Base-by-base conservation (phyloP, 2,888 invertebrate species). In the Homarus gammarus region DNA sequence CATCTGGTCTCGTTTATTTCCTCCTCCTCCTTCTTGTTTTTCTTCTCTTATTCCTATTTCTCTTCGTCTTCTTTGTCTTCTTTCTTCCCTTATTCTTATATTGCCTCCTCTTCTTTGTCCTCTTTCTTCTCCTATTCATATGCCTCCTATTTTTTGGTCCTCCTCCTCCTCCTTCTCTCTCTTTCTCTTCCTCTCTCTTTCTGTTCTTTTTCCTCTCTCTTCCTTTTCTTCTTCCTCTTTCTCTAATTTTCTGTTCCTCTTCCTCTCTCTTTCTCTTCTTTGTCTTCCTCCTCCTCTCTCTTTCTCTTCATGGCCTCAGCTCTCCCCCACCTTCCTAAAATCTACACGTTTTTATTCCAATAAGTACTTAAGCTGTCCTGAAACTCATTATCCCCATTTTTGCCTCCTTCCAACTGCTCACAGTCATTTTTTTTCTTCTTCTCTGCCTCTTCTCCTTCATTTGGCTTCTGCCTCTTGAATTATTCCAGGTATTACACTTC, bases 331-430 rank as follows among this genome's bases (percentile, higher is more conserved):
- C 56, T 44, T 22, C 3, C 3, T 1, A 12, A 3, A 18, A 56
- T 44, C 44, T 44, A 8, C 5, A 12, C 44, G 0, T 64, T 64
- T 6, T 27, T 27, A n/a, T 27, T 27, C 64, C 64, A 27, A 64
- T 64, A n/a, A 64, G 27, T 64, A 64, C 64, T 64, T n/a, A 22
- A 64, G 64, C 27, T 64, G 27, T 27, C 27, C 27, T 64, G 64
- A 64, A 64, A 64, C 64, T 64, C 64, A 64, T 64, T 64, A 64
- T n/a, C 64, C 10, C 27, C n/a, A 64, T 27, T 64, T 64, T 64
- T 64, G 22, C 8, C 27, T 22, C 15, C 22, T 27, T 27, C 64
- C 27, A 8, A 22, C 27, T 27, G 22, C 64, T 64, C 64, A n/a
- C 27, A 64, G 5, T 44, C 64, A 15, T 27, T 64, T 27, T 64